Base-by-base conservation (phyloP, 2,113 vertebrate species). In the Scomber japonicus region DNA sequence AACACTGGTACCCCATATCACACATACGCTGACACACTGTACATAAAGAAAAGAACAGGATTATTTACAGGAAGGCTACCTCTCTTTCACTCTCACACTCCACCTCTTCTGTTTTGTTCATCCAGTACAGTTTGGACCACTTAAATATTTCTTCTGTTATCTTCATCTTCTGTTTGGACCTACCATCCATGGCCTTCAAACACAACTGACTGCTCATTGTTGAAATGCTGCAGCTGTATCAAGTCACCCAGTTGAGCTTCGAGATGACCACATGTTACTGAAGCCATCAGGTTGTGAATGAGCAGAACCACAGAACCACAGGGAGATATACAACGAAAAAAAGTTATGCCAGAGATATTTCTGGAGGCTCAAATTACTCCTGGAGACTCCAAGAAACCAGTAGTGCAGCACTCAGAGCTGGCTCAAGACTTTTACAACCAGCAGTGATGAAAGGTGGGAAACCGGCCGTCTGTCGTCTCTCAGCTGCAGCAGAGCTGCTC, bases 401-500 rank as follows among this genome's bases (percentile, higher is more conserved):
- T 57, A 68, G 81, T 73, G 82, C 83, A 88, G 81, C 70, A 64
- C 78, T 78, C 13, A 61, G 45, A 70, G 31, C 49, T 56, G 44
- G 50, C 56, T 66, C 19, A 46, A 80, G 69, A 65, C 21, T 75
- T 68, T 82, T n/a, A 0, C 40, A 64, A 50, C 40, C 66, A 65
- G 73, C 67, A 59, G 66, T 12, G 83, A 71, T 40, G n/a, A 56
- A 56, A 53, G 21, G 30, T n/a, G 11, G 14, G 30, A 69, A 53
- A 15, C 15, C 57, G 2, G 17, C 3, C 0, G 12, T 31, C 24
- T 2, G 70, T 11, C 5, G 11, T 48, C 35, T 49, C 78, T 95
- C 96, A 98, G n/a, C 96, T 97, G 93, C 97, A 99, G 85, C 97
- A 99, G 60, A 97, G 97, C 92, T 97, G 98, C 84, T 99, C 97